Percentiles rank a stretch among this genome's conserved stretches.
phyloP scores from a whole-genome alignment of 2,797 vertebrate genomes.

The Lepilemur septentrionalis region DNA sequence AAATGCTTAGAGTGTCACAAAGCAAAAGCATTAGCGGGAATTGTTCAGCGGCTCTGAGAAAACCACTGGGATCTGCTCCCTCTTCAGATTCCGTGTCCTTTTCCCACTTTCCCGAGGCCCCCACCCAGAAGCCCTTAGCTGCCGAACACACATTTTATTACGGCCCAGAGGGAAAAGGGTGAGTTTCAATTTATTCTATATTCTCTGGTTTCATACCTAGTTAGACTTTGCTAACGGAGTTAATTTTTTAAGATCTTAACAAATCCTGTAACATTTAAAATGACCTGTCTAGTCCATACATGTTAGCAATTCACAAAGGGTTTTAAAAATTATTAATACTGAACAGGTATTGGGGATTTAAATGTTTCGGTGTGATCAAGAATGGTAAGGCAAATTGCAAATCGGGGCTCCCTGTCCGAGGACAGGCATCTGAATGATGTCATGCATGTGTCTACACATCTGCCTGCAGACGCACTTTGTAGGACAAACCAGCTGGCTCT shows the following conservation, averaged over 20 bases:
- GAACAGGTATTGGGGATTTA: not conserved
- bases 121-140: not conserved
- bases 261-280: slow-evolving; percentile 2
- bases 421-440: not conserved
- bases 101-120: not conserved
- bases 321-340: not conserved
- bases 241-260: slow-evolving; percentile 14
- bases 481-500: not conserved
- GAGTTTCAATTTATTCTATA: not conserved
- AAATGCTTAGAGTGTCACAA: slow-evolving; percentile 61
- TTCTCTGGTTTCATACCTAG: not conserved
- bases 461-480: not conserved
- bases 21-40: not conserved
- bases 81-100: not conserved
- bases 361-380: not conserved
- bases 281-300: not conserved
- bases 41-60: not conserved
- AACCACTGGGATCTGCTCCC: not conserved
- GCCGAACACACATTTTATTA: not conserved
- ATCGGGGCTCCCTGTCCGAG: rapidly evolving
- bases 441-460: not conserved
- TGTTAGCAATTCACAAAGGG: not conserved
- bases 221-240: not conserved
- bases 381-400: not conserved
- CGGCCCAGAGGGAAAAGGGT: not conserved